Evolutionary conservation across 2,113 vertebrate genomes (phyloP), one percentile per base, ranked within the genome.

Genomic region (Erythrolamprus reginae): DNA sequence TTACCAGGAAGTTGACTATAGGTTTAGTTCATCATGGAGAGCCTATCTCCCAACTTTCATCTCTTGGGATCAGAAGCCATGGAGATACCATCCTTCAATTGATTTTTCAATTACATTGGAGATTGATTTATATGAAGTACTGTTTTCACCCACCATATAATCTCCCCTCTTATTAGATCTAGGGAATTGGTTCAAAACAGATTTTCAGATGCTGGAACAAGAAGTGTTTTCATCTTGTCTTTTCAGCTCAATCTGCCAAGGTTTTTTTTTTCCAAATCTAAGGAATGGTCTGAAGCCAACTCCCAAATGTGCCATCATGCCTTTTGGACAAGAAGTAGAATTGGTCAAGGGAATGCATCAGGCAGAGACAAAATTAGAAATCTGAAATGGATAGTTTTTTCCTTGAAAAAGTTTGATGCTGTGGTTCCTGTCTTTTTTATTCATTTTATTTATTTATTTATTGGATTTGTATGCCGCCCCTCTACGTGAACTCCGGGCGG

Each of bases 241-340:
- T 95, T 93, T 91, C 88, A 90, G 90, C 1, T 10, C 95, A 88
- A 91, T 65, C 87, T 90, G 94, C 88, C 95, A 94, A 95, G 93
- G 89, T 82, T 91, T 93, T 94, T 96, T 93, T 91, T 93, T 94
- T 96, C 93, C 89, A 88, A 90, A 77, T 87, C 91, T 28, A 85
- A 84, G 88, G 56, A 94, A 93, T 93, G 91, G 92, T 84, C 90
- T 21, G 86, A 88, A 48, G 92, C 84, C 90, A 0, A 3, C 89
- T 92, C 91, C 95, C 95, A 95, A 95, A 92, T 95, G 93, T 94
- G 93, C 93, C 23, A 94, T 95, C 95, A 91, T 96, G 87, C 70
- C 86, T 91, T 10, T 52, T 92, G 94, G 89, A 94, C 90, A 93
- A 94, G 92, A 93, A 65, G 50, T 53, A 21, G 53, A 91, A 24